Base-by-base conservation (phyloP, 2,113 vertebrate genomes). In the Oryzias curvinotus region DNA sequence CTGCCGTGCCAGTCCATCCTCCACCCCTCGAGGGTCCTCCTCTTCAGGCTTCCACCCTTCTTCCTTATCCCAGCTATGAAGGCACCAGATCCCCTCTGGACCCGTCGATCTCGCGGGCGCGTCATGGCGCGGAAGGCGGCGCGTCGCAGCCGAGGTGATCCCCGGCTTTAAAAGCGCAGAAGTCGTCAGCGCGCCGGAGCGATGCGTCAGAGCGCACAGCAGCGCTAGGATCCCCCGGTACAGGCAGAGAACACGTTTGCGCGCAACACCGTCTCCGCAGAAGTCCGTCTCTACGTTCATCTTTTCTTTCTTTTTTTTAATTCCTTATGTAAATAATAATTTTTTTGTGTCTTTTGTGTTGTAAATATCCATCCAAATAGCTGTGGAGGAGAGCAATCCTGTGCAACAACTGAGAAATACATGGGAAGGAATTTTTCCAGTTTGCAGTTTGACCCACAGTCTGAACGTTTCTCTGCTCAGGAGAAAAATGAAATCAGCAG, bases 131-230 rank as follows among this genome's bases (percentile, higher is more conserved):
- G 54, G 52, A 26, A 67, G 84, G 89, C 83, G 87, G 81, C 8
- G 76, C 74, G 54, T 26, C 61, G 5, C 23, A 5, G 55, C 65
- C 49, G 84, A 77, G 91, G 91, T 90, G 84, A 90, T 91, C 88
- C 91, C 91, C 91, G 61, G 26, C 63, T 91, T 91, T 90, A 91
- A 78, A 90, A 91, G 86, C 84, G 54, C 84, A 57, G 67, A 65
- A 78, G 85, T 78, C 80, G 83, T 75, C 65, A 3, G 62, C 54
- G 77, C 69, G 71, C 69, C 62, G 72, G 75, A 87, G 80, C 81
- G 85, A 87, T 90, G 89, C 91, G 90, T 92, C 91, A 92, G 88
- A 45, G 80, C 62, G 74, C 16, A 86, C 65, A 65, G 49, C 65
- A n/a, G 55, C 62, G 43, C 30, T 62, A 75, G 82, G 79, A 81